phyloP scores from a whole-genome alignment of 2,797 vertebrate species.

The Tadarida brasiliensis region DNA sequence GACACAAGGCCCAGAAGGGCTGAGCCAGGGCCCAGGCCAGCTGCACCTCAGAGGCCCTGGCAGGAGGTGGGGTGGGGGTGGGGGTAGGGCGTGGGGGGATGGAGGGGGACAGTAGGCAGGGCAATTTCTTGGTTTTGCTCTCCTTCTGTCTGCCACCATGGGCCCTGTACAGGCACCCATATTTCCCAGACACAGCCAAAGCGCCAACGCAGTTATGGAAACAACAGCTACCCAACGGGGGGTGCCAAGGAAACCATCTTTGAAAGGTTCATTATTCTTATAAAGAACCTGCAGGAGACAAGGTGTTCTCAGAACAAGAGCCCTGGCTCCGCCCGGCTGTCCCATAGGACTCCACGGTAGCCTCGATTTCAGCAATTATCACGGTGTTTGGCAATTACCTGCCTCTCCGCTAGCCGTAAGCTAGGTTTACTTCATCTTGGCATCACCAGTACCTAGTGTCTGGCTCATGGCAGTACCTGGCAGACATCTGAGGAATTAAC shows the following conservation, averaged over 20 bases:
- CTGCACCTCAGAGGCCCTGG: background rate
- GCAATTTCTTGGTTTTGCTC: background rate
- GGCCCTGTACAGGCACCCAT: background rate
- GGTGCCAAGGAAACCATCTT: background rate
- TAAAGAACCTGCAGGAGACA: conserved; percentile 11
- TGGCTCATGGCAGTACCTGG: background rate
- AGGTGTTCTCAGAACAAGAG: background rate
- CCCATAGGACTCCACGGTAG: background rate
- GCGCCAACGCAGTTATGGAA: background rate
- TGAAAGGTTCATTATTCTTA: conserved; percentile 39
- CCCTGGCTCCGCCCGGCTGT: background rate
- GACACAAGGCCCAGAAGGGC: background rate
- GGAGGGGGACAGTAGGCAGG: background rate
- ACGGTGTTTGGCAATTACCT: background rate
- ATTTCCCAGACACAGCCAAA: background rate
- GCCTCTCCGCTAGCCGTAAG: background rate
- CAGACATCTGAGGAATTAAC: background rate
- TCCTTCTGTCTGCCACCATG: background rate
- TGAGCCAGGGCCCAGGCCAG: background rate
- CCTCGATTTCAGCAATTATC: background rate
- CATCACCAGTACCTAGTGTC: background rate
- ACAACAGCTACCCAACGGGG: background rate
- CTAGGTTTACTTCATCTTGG: background rate
- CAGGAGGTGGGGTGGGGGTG: background rate
- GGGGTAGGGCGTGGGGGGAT: no score